Conservation (phyloP, 2,797 vertebrate genomes). For the Artibeus jamaicensis region DNA sequence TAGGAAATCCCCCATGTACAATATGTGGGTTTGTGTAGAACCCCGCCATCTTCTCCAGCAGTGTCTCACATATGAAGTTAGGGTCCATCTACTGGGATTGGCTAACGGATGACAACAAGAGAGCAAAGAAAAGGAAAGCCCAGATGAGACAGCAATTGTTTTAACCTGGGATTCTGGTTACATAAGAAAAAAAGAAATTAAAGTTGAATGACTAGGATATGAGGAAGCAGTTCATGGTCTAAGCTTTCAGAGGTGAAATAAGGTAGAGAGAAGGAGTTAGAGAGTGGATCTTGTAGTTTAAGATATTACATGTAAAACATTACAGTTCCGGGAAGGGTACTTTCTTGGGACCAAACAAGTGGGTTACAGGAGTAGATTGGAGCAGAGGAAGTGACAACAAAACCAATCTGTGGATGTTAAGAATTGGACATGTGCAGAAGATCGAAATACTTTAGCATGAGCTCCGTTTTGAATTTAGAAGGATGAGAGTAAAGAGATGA, state of each 20-base stretch:
- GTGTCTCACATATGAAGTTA: neutral
- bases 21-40: accelerated
- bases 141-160: neutral
- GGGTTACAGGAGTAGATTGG: neutral
- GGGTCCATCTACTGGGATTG: neutral
- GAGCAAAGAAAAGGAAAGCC: neutral
- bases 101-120: neutral
- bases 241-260: neutral
- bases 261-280: neutral
- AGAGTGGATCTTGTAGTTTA: neutral
- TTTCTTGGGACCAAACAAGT: neutral
- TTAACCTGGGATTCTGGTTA: neutral
- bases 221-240: neutral
- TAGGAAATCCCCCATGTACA: neutral
- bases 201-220: neutral
- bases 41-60: neutral
- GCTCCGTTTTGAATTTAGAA: neutral
- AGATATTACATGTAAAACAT: neutral
- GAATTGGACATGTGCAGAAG: neutral
- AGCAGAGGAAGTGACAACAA: neutral
- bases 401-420: neutral
- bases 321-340: neutral
- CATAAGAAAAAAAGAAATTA: neutral
- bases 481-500: neutral
- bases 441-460: neutral